Base-by-base conservation (phyloP, 2,113 vertebrate species). In the Caracal caracal region DNA sequence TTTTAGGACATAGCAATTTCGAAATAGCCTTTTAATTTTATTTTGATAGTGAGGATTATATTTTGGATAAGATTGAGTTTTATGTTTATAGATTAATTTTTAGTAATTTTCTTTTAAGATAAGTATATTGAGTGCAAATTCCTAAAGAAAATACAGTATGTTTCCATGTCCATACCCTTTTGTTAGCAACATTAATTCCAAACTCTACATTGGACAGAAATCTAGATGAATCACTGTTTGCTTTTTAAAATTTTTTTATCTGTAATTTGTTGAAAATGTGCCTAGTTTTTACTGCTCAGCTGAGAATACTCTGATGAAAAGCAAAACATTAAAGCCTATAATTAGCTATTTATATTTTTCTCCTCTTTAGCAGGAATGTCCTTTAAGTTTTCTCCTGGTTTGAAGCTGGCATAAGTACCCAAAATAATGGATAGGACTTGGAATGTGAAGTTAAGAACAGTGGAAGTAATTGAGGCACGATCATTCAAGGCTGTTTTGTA, bases 301-400 rank as follows among this genome's bases (percentile, higher is more conserved):
- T 98, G 98, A 95, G 95, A 98, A 97, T 97, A 95, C 91, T 49
- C 82, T 97, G 94, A 97, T 98, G 95, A 97, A 97, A 98, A 98
- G 97, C 76, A 98, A 98, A 98, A 95, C 97, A 96, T 93, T 97
- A 97, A 97, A 95, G 86, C 66, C 94, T 90, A 30, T 89, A 98
- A 98, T 98, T 97, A 96, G 90, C 70, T 98, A 96, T 98, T 98
- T 98, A 98, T 98, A 98, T 79, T 96, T 0, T 97, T 97, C 95
- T 97, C 97, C 97, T 97, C 47, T 96, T 98, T 98, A 96, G 86
- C 65, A 85, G 85, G 96, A 65, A 90, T 98, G 96, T 95, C 92
- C 93, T 85, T 96, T 97, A 98, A 95, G 92, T 94, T 93, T 96
- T 93, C 92, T 95, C 94, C 49, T 96, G 0, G 0, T 61, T 88